phyloP scores from a whole-genome alignment of 2,797 vertebrate species.

The Ceyx erithaca region DNA sequence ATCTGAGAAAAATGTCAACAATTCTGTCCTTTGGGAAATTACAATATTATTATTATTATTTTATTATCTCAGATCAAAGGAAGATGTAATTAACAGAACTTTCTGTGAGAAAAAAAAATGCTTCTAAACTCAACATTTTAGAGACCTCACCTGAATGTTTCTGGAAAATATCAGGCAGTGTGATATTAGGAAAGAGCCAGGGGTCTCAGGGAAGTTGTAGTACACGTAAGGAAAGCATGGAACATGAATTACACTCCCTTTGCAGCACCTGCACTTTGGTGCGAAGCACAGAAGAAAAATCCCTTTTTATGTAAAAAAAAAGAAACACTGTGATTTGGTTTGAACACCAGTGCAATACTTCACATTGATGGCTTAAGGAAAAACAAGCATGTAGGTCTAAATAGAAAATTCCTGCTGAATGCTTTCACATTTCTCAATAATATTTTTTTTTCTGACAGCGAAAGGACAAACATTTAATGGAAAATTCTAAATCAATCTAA shows the following conservation, averaged over 20 bases:
- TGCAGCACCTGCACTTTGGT: neutral
- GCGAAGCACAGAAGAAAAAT: neutral
- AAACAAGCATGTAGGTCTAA: neutral
- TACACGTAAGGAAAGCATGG: neutral
- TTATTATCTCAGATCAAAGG: neutral
- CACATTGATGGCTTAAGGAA: constrained; percentile 2
- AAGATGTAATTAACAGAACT: neutral
- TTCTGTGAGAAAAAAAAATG: neutral
- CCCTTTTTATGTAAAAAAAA: neutral
- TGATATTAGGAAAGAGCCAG: neutral
- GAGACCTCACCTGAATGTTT: neutral
- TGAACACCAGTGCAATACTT: neutral
- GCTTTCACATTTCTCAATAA: neutral
- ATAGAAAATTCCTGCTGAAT: constrained; percentile 32
- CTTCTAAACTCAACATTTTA: neutral
- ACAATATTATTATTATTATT: neutral
- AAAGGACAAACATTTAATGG: constrained; percentile 34
- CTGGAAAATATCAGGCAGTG: neutral
- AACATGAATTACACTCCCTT: neutral
- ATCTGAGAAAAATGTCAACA: neutral
- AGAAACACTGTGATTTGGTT: neutral
- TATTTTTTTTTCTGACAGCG: neutral
- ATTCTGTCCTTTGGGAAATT: neutral
- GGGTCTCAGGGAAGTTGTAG: neutral
- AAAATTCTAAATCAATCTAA: constrained; percentile 4